Conservation (phyloP, 2,797 vertebrate genomes). For the Epinephelus awoara region DNA sequence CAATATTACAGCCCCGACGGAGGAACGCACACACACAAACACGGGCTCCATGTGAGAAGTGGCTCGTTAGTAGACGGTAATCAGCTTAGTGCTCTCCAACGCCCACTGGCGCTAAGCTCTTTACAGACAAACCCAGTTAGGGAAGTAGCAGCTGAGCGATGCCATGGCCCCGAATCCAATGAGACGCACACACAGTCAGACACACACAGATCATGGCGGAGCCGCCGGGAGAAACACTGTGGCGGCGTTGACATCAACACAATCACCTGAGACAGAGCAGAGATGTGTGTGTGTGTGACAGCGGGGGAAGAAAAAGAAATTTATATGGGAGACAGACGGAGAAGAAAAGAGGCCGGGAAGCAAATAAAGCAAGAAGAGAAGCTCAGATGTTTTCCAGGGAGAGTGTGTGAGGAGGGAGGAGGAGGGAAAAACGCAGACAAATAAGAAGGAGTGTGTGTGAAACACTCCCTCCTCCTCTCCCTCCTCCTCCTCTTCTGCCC, state of each 20-base stretch:
- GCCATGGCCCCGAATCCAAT: conserved; percentile 23
- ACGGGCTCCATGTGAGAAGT: conserved; percentile 66
- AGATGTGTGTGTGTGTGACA: conserved; percentile 9
- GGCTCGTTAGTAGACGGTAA: conserved; percentile 82
- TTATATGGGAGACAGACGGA: conserved; percentile 25
- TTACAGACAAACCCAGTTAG: conserved; percentile 82
- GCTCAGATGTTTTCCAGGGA: conserved; percentile 54
- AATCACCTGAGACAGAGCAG: conserved; percentile 47
- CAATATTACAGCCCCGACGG: conserved; percentile 26
- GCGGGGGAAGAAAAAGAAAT: background rate
- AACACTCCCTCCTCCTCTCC: conserved; percentile 53
- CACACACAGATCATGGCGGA: conserved; percentile 43
- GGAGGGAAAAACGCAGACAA: conserved; percentile 43
- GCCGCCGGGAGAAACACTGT: conserved; percentile 40
- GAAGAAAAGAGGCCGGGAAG: conserved; percentile 11
- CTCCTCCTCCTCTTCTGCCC: conserved; percentile 65
- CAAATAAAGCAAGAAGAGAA: conserved; percentile 44
- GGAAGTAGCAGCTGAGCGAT: conserved; percentile 56
- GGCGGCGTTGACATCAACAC: conserved; percentile 53
- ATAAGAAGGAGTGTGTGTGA: conserved; percentile 70
- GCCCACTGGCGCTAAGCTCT: conserved; percentile 80
- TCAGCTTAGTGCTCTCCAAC: conserved; percentile 79
- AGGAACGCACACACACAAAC: conserved; percentile 1
- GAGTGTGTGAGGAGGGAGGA: conserved; percentile 46
- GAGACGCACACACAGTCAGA: conserved; percentile 38